phyloP scores from a whole-genome alignment of 2,888 invertebrate genomes.

The Stramonita haemastoma region DNA sequence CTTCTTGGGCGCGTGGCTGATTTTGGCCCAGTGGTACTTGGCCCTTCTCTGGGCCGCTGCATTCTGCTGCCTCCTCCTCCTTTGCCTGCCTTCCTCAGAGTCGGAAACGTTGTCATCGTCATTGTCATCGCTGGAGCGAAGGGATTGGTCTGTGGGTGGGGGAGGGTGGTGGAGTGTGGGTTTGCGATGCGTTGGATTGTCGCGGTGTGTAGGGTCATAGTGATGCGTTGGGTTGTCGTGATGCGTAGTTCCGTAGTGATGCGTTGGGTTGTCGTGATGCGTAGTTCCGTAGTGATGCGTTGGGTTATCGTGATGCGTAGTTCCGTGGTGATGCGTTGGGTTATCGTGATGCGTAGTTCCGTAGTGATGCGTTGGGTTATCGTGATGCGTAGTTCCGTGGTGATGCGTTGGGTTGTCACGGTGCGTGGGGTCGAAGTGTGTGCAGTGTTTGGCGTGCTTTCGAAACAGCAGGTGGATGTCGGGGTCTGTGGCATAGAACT shows the following conservation, averaged over 20 bases:
- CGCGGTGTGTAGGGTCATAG: neutral
- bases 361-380: neutral
- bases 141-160: no score
- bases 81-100: neutral
- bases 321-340: neutral
- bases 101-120: neutral
- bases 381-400: neutral
- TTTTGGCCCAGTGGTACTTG: no score
- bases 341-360: neutral
- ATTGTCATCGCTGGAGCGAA: neutral
- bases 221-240: neutral
- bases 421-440: constrained; percentile 22
- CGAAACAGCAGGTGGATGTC: constrained; percentile 48
- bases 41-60: no score
- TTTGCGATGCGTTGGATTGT: neutral
- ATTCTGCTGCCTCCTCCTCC: neutral
- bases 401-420: neutral
- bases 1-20: constrained; percentile 19
- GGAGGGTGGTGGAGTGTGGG: neutral
- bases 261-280: neutral
- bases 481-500: constrained; percentile 55
- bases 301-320: neutral
- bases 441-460: constrained; percentile 37
- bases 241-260: neutral
- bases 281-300: neutral